phyloP scores from a whole-genome alignment of 2,888 invertebrate genomes.

The Acronicta alni region DNA sequence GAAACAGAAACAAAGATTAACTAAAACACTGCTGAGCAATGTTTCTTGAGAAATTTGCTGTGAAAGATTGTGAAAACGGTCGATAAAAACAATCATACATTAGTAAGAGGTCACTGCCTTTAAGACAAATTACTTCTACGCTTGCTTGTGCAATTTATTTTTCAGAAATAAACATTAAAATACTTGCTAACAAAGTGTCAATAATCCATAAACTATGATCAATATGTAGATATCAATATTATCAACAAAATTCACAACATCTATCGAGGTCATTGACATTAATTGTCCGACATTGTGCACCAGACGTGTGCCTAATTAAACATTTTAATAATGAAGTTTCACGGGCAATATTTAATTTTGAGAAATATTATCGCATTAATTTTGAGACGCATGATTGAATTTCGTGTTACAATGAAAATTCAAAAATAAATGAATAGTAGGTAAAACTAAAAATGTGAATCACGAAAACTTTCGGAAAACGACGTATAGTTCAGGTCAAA shows the following conservation, averaged over 20 bases:
- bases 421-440: too few relatives aligned
- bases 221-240: neutral
- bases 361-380: neutral
- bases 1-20: constrained; percentile 22
- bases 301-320: constrained; percentile 12
- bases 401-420: too few relatives aligned
- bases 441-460: too few relatives aligned
- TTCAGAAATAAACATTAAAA: neutral
- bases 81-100: constrained; percentile 16
- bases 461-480: constrained; percentile 11
- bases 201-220: neutral
- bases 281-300: constrained; percentile 6
- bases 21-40: constrained; percentile 13
- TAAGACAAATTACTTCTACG: constrained; percentile 6
- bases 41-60: constrained; percentile 17
- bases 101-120: constrained; percentile 6
- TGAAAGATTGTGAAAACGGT: constrained; percentile 12
- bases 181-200: neutral
- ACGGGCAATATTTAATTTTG: constrained; percentile 3
- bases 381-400: too few relatives aligned
- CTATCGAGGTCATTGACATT: constrained; percentile 6
- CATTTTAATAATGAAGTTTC: constrained; percentile 14
- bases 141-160: neutral
- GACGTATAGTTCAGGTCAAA: constrained; percentile 43
- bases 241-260: constrained; percentile 2